Evolutionary conservation across 1,140 invertebrate species (phyloP).

Genomic region (Monomorium pharaonis): DNA sequence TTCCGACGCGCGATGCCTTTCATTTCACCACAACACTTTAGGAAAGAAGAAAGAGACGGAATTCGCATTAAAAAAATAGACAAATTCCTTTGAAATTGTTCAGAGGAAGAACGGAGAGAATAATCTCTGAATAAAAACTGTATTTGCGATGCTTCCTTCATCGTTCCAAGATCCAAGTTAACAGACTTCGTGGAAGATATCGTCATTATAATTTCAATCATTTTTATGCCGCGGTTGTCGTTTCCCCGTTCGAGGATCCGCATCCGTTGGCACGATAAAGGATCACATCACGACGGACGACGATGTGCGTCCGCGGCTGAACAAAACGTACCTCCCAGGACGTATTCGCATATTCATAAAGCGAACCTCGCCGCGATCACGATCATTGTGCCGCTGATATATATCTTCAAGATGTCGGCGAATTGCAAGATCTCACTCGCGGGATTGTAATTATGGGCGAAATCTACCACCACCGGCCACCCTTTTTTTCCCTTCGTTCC

Average conservation of each 20-base stretch:
- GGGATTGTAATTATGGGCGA: constrained; percentile 40
- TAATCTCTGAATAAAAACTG: background rate
- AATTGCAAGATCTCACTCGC: constrained; percentile 17
- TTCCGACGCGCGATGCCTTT: background rate
- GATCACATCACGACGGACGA: background rate
- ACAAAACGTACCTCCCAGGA: constrained; percentile 25
- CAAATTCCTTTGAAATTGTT: background rate
- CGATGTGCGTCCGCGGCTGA: background rate
- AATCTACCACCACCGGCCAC: constrained; percentile 39
- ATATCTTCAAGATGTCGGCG: constrained; percentile 15
- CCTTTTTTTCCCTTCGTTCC: background rate
- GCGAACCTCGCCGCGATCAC: background rate
- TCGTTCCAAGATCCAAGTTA: background rate
- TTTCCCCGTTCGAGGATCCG: constrained; percentile 11
- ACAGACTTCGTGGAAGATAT: background rate
- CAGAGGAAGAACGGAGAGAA: background rate
- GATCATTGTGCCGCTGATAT: constrained; percentile 41
- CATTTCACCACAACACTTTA: background rate
- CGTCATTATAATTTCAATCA: constrained; percentile 37
- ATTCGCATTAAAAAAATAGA: background rate
- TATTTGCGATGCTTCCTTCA: background rate
- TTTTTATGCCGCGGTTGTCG: constrained; percentile 1
- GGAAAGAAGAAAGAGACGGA: background rate
- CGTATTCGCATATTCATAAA: constrained; percentile 55
- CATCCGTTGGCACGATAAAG: too few relatives aligned